Evolutionary conservation across 1,140 invertebrate species (phyloP).

Genomic region (Idris sp.): DNA sequence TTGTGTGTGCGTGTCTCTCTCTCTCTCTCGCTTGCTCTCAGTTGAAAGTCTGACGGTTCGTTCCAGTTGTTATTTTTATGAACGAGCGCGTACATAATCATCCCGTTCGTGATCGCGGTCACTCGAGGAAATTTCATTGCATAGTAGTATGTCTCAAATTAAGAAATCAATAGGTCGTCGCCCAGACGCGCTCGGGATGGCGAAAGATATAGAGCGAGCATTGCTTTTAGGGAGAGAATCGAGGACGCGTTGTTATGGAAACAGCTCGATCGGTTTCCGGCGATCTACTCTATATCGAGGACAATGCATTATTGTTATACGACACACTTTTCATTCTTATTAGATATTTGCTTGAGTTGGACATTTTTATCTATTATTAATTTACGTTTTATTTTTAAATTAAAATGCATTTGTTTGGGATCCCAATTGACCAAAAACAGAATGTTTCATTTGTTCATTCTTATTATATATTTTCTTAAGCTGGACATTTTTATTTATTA

Average conservation of each 20-base stretch:
- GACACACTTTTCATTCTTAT: constrained; percentile 57
- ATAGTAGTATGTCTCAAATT: constrained; percentile 50
- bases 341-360: too few relatives aligned
- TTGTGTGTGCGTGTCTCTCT: constrained; percentile 1
- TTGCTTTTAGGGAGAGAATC: constrained; percentile 65
- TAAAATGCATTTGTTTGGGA: too few relatives aligned
- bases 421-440: too few relatives aligned
- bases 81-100: constrained; percentile 33
- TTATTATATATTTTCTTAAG: too few relatives aligned
- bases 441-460: too few relatives aligned
- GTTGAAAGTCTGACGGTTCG: constrained; percentile 51
- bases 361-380: too few relatives aligned
- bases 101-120: constrained; percentile 56
- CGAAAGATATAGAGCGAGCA: constrained; percentile 64
- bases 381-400: too few relatives aligned
- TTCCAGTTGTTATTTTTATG: constrained; percentile 58
- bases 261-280: constrained; percentile 63
- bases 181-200: constrained; percentile 59
- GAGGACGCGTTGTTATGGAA: constrained; percentile 65
- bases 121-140: constrained; percentile 58
- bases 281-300: constrained; percentile 64
- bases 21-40: constrained; percentile 27
- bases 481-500: too few relatives aligned
- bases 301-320: constrained; percentile 63
- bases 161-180: constrained; percentile 65